phyloP scores from a whole-genome alignment of 2,888 invertebrate genomes.

The Pyrochroa serraticornis region DNA sequence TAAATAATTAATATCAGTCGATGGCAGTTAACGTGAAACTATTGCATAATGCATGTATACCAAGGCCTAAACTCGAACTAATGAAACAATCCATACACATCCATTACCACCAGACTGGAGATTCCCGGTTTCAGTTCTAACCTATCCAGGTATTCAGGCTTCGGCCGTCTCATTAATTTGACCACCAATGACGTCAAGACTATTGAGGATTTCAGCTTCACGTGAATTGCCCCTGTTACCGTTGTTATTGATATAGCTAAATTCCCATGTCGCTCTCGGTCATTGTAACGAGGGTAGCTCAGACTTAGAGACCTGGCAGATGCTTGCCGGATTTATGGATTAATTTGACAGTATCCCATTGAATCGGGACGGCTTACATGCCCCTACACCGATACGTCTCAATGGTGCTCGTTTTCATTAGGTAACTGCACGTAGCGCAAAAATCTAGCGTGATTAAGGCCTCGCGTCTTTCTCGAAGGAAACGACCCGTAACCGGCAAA shows the following conservation, averaged over 20 bases:
- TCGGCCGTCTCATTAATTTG: slow-evolving; percentile 40
- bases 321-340: slow-evolving; percentile 28
- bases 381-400: slow-evolving; percentile 10
- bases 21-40: slow-evolving; percentile 38
- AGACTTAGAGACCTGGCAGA: slow-evolving; percentile 27
- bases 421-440: too few species aligned
- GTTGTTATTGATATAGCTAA: slow-evolving; percentile 38
- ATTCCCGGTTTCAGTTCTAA: slow-evolving; percentile 32
- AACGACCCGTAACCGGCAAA: background rate
- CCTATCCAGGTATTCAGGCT: slow-evolving; percentile 26
- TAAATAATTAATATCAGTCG: slow-evolving; percentile 44
- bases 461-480: background rate
- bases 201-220: slow-evolving; percentile 41
- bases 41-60: slow-evolving; percentile 39
- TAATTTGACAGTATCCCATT: slow-evolving; percentile 23
- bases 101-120: slow-evolving; percentile 20
- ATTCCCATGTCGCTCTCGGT: slow-evolving; percentile 32
- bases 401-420: too few species aligned
- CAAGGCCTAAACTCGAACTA: slow-evolving; percentile 36
- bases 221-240: slow-evolving; percentile 34
- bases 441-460: too few species aligned
- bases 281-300: slow-evolving; percentile 32
- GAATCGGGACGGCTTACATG: slow-evolving; percentile 6
- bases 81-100: slow-evolving; percentile 42
- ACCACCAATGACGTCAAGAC: slow-evolving; percentile 41